Percentiles rank a stretch among this genome's conserved stretches.
phyloP scores from a whole-genome alignment of 2,888 invertebrate genomes.

The Melanotus villosus region DNA sequence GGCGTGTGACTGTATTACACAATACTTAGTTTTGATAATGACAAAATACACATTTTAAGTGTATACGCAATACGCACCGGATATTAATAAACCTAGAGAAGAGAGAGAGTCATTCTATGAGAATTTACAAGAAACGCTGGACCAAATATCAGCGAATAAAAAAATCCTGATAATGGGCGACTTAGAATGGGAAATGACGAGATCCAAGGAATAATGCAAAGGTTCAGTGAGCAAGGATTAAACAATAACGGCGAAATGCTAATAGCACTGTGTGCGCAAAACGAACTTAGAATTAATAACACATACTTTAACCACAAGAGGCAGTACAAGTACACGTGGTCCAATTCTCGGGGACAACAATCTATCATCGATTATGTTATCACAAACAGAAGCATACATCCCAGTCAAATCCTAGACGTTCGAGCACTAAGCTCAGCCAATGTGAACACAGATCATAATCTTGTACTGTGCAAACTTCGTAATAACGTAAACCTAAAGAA shows the following conservation, averaged over 20 bases:
- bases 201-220: neutral
- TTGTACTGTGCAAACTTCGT: constrained; percentile 14
- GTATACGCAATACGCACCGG: constrained; percentile 6
- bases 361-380: constrained; percentile 18
- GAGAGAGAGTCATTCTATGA: constrained; percentile 12
- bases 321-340: constrained; percentile 20
- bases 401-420: constrained; percentile 9
- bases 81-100: constrained; percentile 18
- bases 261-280: constrained; percentile 3
- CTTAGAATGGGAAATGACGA: neutral
- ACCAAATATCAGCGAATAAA: neutral
- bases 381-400: neutral
- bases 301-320: constrained; percentile 15
- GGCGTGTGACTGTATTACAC: too few relatives aligned
- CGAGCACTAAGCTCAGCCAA: constrained; percentile 17
- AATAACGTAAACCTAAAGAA: neutral
- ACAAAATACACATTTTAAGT: neutral
- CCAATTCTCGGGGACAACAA: neutral
- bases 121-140: neutral
- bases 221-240: neutral
- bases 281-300: constrained; percentile 19
- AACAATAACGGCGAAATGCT: constrained; percentile 1
- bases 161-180: constrained; percentile 8
- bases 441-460: constrained; percentile 15
- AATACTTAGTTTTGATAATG: neutral